Evolutionary conservation across 2,113 vertebrate species (phyloP).

Genomic region (Danio rerio): DNA sequence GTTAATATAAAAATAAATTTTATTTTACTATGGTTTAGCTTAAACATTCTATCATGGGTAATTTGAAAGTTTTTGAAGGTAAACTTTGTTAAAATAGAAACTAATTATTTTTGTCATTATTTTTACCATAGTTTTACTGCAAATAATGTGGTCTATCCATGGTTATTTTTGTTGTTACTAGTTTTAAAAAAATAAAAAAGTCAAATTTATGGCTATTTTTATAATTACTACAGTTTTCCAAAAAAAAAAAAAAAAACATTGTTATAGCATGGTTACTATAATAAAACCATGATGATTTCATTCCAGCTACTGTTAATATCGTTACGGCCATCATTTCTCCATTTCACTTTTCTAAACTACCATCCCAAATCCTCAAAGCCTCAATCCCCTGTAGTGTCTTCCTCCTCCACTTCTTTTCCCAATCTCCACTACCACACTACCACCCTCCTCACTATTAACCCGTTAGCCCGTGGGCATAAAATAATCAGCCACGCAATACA

Average conservation of each 20-base stretch:
- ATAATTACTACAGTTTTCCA: background rate
- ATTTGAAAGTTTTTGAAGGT: too few species aligned
- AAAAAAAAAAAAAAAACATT: too few species aligned
- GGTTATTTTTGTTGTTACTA: background rate
- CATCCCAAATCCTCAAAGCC: slow-evolving; percentile 66
- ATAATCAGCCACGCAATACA: slow-evolving; percentile 36
- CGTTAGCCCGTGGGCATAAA: slow-evolving; percentile 25
- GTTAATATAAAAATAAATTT: too few species aligned
- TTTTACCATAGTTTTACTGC: background rate
- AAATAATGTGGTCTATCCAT: background rate
- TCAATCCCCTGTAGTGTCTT: background rate
- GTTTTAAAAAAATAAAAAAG: too few species aligned
- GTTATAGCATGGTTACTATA: background rate
- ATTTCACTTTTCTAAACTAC: too few species aligned
- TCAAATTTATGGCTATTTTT: too few species aligned
- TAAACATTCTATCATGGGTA: too few species aligned
- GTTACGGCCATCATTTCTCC: background rate
- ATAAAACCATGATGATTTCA: background rate
- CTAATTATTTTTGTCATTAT: background rate
- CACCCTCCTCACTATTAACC: slow-evolving; percentile 27
- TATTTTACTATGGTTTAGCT: too few species aligned
- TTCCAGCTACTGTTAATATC: background rate
- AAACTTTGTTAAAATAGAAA: too few species aligned
- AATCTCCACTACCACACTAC: slow-evolving; percentile 1
- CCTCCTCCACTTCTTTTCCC: background rate